Percentiles rank a stretch among this genome's conserved stretches.
Evolutionary conservation across 1,140 invertebrate species (phyloP).

Genomic region (Archivesica marissinica): DNA sequence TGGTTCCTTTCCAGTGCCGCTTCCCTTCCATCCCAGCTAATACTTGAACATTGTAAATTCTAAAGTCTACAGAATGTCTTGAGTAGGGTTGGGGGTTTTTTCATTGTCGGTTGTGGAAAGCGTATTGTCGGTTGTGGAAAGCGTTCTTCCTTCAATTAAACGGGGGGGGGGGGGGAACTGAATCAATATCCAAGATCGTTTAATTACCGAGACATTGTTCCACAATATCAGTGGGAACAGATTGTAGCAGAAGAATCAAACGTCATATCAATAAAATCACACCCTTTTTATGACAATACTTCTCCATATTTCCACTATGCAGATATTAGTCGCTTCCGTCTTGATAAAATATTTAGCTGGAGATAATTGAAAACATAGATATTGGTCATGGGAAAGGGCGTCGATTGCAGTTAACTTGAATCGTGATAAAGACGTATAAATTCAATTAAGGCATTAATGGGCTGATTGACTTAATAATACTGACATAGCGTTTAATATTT

Average conservation of each 20-base stretch:
- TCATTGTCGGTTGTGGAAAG: too few relatives aligned
- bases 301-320: slow-evolving; percentile 8
- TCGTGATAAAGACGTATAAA: slow-evolving; percentile 56
- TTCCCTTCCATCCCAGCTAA: too few relatives aligned
- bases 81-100: too few relatives aligned
- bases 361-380: slow-evolving; percentile 59
- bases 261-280: slow-evolving; percentile 51
- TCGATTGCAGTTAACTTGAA: slow-evolving; percentile 15
- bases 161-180: slow-evolving; percentile 9
- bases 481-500: slow-evolving; percentile 55
- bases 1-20: too few relatives aligned
- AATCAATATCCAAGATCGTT: slow-evolving; percentile 51
- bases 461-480: slow-evolving; percentile 47
- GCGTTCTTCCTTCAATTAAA: slow-evolving; percentile 19
- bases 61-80: too few relatives aligned
- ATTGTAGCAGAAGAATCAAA: slow-evolving; percentile 44
- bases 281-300: slow-evolving; percentile 28
- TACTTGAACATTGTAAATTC: too few relatives aligned
- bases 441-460: slow-evolving; percentile 56
- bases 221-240: slow-evolving; percentile 12
- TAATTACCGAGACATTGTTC: slow-evolving; percentile 38
- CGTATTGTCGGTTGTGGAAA: neutral
- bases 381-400: slow-evolving; percentile 2
- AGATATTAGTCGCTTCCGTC: slow-evolving; percentile 32
- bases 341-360: slow-evolving; percentile 57